Evolutionary conservation across 2,113 vertebrate species (phyloP), one percentile per base, ranked within the genome.

Genomic region (Xerus inauris): DNA sequence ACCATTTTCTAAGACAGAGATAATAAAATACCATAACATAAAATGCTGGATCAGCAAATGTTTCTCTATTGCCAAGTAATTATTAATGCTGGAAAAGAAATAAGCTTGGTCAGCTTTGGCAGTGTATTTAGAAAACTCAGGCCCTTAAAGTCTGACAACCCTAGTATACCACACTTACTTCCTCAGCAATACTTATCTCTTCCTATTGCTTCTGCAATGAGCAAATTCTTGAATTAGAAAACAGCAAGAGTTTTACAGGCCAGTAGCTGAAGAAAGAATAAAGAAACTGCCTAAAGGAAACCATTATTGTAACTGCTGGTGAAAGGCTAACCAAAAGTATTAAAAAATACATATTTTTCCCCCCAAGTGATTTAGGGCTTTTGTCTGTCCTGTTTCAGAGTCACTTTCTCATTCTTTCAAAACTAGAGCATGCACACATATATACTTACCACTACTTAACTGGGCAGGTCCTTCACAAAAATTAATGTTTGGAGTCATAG

Each of bases 11-110:
- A 91, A 96, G 97, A 88, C 87, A 95, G 95, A 96, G 82, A 96
- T 90, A 93, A 98, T 77, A 97, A 77, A 97, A 86, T 30, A 59
- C 7, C 16, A n/a, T 1, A 97, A 87, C 17, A 96, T 79, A 98
- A 98, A 97, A 90, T 93, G 94, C 88, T 92, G 71, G 54, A 95
- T 86, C 96, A 98, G 93, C 88, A 97, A 97, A 76, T 45, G 94
- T 92, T 96, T 26, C 81, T 86, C 45, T 87, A 8, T 57, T 96
- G 38, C 94, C 96, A 95, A 86, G 51, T 83, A 94, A 96, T 93
- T 97, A 93, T 49, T 94, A 94, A 94, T 95, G 94, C 80, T 94
- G 95, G 83, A 95, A 94, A 91, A 1, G 75, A 96, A 96, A 95
- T 83, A 65, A 45, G 87, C 97, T 89, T 40, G 59, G 42, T 97